Evolutionary conservation across 2,113 vertebrate species (phyloP).

Genomic region (Phycodurus eques): DNA sequence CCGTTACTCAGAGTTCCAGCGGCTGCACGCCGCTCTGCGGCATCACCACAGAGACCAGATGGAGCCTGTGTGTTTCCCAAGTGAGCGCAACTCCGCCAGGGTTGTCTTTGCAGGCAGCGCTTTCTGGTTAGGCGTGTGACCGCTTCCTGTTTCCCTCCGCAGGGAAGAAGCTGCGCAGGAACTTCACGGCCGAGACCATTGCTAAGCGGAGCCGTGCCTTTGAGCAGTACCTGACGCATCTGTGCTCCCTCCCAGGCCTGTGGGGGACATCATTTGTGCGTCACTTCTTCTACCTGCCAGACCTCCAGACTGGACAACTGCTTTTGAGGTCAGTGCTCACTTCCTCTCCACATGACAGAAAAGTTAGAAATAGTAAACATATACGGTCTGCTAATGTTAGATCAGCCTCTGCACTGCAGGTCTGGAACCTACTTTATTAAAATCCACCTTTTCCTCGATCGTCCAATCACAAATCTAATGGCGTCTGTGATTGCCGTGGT

Average conservation of each 20-base stretch:
- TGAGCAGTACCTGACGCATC: conserved; percentile 88
- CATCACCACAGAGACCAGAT: conserved; percentile 80
- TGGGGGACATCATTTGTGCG: conserved; percentile 76
- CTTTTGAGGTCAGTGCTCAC: conserved; percentile 68
- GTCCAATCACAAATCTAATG: too few species aligned
- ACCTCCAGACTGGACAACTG: conserved; percentile 80
- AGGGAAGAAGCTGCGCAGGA: conserved; percentile 82
- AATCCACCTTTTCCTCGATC: too few species aligned
- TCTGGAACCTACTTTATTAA: too few species aligned
- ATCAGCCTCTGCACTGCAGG: too few species aligned
- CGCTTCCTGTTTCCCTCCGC: not conserved
- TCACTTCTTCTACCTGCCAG: conserved; percentile 86
- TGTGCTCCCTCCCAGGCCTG: conserved; percentile 79
- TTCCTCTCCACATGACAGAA: not conserved
- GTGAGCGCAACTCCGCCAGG: conserved; percentile 37
- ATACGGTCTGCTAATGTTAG: too few species aligned
- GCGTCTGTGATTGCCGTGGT: too few species aligned
- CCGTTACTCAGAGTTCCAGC: conserved; percentile 90
- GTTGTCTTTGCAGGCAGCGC: too few species aligned
- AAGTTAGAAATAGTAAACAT: too few species aligned
- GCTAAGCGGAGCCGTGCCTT: conserved; percentile 92
- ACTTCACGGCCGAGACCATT: conserved; percentile 90
- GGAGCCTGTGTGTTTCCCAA: conserved; percentile 84
- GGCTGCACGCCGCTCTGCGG: conserved; percentile 80
- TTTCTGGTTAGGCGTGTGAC: not conserved